Base-by-base conservation (phyloP, 37 sponge, comb jelly and placozoan species). In the Corticium candelabrum region DNA sequence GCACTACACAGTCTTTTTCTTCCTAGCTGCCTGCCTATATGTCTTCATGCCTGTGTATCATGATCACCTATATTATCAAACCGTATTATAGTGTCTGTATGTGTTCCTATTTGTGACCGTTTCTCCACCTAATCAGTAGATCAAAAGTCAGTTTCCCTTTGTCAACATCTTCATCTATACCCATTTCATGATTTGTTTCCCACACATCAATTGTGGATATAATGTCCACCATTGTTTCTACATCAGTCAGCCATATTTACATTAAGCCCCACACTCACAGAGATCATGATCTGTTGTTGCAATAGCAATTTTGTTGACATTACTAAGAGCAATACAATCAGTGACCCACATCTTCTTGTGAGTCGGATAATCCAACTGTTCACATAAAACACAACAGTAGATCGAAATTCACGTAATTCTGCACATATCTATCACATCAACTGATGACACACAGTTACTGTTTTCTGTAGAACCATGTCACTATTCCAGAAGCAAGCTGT, bases 401-500 rank as follows among this genome's bases (percentile, higher is more conserved):
- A 27, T 50, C 21, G 11, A 27, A 21, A 50, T 76, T 76, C 36
- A 32, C 11, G 3, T 29, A 38, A 56, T 38, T 5, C 56, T 76
- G 77, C n/a, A 41, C 11, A 29, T n/a, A n/a, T n/a, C n/a, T n/a
- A n/a, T n/a, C n/a, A n/a, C n/a, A n/a, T n/a, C n/a, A n/a, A n/a
- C n/a, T n/a, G n/a, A n/a, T n/a, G 7, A 71, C 83, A 78, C 76
- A 95, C 92, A 3, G 75, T 36, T 1, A 89, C 40, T 0, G 86
- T 80, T 41, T 87, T 87, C 37, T 85, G 80, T 1, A 89, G 79
- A 7, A 78, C 77, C 67, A 91, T 67, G 68, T 89, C 84, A 35
- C 71, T 87, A 41, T 89, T 92, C 96, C 96, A 96, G 37, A 92
- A 74, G 40, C 86, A 87, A 27, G 91, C 76, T 15, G 76, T 77